Percentiles rank a stretch among this genome's conserved stretches.
Conservation (phyloP, 2,888 invertebrate species). For the Phaonia tiefii region DNA sequence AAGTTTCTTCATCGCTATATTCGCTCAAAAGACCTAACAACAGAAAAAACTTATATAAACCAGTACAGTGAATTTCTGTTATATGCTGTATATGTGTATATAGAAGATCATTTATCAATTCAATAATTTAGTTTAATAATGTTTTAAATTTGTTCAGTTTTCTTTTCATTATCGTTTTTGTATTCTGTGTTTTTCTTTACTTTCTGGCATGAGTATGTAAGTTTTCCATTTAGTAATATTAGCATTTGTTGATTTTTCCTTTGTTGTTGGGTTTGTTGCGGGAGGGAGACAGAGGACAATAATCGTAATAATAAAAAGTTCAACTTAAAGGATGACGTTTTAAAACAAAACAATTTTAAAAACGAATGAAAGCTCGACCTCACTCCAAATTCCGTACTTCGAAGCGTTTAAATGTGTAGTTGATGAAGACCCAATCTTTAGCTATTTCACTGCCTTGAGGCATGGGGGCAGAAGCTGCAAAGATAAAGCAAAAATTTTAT, state of each 20-base stretch:
- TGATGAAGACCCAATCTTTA: slow-evolving; percentile 99
- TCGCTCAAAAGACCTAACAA: slow-evolving; percentile 45
- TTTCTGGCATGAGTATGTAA: slow-evolving; percentile 46
- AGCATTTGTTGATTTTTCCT: slow-evolving; percentile 31
- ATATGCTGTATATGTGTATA: neutral
- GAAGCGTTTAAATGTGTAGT: slow-evolving; percentile 99
- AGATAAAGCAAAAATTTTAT: slow-evolving; percentile 14
- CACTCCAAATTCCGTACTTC: slow-evolving; percentile 84
- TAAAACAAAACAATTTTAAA: slow-evolving; percentile 43
- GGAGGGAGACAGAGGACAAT: slow-evolving; percentile 31
- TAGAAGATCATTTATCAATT: slow-evolving; percentile 45
- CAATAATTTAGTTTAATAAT: slow-evolving; percentile 55
- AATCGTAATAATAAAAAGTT: slow-evolving; percentile 49
- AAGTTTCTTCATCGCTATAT: slow-evolving; percentile 1
- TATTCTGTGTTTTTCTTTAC: slow-evolving; percentile 24
- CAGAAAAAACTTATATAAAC: slow-evolving; percentile 51
- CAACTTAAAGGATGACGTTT: slow-evolving; percentile 54
- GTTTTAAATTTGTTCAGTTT: slow-evolving; percentile 46
- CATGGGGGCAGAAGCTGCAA: slow-evolving; percentile 90
- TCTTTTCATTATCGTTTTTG: slow-evolving; percentile 28
- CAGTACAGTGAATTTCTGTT: slow-evolving; percentile 53
- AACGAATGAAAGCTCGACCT: slow-evolving; percentile 68
- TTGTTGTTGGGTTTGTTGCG: slow-evolving; percentile 27
- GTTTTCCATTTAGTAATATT: slow-evolving; percentile 28
- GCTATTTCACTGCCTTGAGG: slow-evolving; percentile 95